Evolutionary conservation across 92 coral and sea anemone species (phyloP), one percentile per base, ranked within the genome.

Genomic region (Anthopleura xanthogrammica): DNA sequence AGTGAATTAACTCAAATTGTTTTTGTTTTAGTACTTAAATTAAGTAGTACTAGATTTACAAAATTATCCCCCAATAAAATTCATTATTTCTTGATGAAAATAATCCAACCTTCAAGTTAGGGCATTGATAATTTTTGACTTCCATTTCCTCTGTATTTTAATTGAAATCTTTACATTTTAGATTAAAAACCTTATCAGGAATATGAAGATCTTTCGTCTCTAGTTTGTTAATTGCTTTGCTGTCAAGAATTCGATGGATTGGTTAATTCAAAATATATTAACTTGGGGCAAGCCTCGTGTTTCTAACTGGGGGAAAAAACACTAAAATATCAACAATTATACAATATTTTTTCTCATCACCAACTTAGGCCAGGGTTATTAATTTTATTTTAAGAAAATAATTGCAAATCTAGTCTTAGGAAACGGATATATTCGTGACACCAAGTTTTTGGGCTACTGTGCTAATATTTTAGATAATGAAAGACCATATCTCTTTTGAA

Each of bases 111-210:
- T 70, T 68, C 42, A 22, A 81, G 84, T 75, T 68, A 81, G 48
- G 43, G 68, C 84, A 71, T 70, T 71, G 84, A 81, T 81, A 81
- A 75, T 81, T 52, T 60, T 17, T 64, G 83, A 68, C 84, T 81
- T 70, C 74, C 57, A 81, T 62, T 81, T 81, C 77, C 84, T 70
- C 16, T 22, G 73, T 66, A 24, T 40, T 81, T 52, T 81, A 81
- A 81, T 81, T 81, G 84, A 81, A 71, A 81, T 81, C 84, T 81
- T 81, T 81, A 70, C 84, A 22, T 81, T n/a, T 71, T 75, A 81
- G 71, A 81, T 81, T 81, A 68, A 71, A 81, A 48, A 62, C 68
- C 46, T 50, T 70, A 81, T 81, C 84, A 70, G 65, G 12, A 81
- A 68, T 81, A 81, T 81, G 84, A 81, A 81, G 77, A 70, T 81